Conservation (phyloP, 2,888 invertebrate genomes). For the Dynastes tityus region DNA sequence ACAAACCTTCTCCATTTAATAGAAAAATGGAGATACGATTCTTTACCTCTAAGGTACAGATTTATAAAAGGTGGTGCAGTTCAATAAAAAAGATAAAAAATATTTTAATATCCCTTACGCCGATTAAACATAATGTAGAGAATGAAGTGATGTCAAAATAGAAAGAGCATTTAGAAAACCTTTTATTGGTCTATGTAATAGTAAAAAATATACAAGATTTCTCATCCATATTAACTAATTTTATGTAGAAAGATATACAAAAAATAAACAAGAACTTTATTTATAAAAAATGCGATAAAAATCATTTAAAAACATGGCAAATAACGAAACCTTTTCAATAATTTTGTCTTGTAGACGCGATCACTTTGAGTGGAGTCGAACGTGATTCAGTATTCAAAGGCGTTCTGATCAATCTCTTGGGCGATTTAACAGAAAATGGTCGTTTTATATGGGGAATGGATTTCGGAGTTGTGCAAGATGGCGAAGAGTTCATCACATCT, state of each 20-base stretch:
- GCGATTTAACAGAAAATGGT: slow-evolving; percentile 73
- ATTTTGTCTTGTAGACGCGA: slow-evolving; percentile 48
- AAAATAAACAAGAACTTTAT: background rate
- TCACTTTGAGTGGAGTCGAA: slow-evolving; percentile 75
- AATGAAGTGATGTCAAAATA: background rate
- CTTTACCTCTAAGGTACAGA: too few species aligned
- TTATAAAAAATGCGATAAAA: background rate
- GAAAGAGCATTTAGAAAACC: background rate
- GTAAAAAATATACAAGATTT: slow-evolving; percentile 5
- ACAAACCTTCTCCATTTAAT: too few species aligned
- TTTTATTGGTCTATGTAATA: background rate
- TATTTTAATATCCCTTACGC: too few species aligned
- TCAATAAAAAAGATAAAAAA: too few species aligned
- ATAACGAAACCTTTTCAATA: slow-evolving; percentile 23
- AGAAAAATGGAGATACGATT: too few species aligned
- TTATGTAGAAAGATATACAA: background rate
- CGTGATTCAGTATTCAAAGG: slow-evolving; percentile 71
- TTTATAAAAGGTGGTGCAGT: too few species aligned
- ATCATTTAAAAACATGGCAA: background rate
- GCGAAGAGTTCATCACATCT: slow-evolving; percentile 51
- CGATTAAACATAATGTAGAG: too few species aligned
- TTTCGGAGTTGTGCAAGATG: slow-evolving; percentile 61
- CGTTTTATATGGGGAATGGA: slow-evolving; percentile 76
- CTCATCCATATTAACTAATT: too few species aligned
- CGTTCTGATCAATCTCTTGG: slow-evolving; percentile 73